Evolutionary conservation across 2,113 vertebrate species (phyloP).

Genomic region (Hippocampus abdominalis): DNA sequence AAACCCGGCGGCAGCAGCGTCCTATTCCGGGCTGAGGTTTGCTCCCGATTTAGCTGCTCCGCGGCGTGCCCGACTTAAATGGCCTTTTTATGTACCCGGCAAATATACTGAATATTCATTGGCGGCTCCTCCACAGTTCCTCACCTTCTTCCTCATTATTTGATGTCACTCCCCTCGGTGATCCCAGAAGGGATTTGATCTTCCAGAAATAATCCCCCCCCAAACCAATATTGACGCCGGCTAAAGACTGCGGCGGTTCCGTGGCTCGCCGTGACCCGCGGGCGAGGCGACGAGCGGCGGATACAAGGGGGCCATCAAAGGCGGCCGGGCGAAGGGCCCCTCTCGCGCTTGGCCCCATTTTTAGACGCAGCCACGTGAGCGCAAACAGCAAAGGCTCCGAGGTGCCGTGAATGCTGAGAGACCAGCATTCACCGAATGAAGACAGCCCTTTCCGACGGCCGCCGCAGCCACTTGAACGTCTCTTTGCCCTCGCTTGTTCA

Average conservation of each 20-base stretch:
- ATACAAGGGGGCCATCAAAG: conserved; percentile 66
- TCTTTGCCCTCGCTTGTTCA: too few relatives aligned
- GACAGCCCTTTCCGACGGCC: too few relatives aligned
- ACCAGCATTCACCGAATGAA: background rate
- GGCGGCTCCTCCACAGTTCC: conserved; percentile 60
- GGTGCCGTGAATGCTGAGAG: background rate
- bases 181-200: conserved; percentile 60
- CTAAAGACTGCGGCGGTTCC: conserved; percentile 70
- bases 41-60: conserved; percentile 64
- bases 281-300: conserved; percentile 48
- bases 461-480: background rate
- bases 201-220: conserved; percentile 70
- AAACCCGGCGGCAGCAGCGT: background rate
- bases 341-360: conserved; percentile 39
- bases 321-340: conserved; percentile 33
- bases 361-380: conserved; percentile 53
- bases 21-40: conserved; percentile 66
- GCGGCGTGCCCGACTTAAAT: conserved; percentile 66
- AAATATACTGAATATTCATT: conserved; percentile 78
- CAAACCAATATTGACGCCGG: conserved; percentile 72
- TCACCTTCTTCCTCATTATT: conserved; percentile 66
- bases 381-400: conserved; percentile 23
- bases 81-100: conserved; percentile 61
- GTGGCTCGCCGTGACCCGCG: conserved; percentile 49
- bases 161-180: conserved; percentile 55